Conservation (phyloP, 1,140 invertebrate genomes). For the Caenorhabditis latens region DNA sequence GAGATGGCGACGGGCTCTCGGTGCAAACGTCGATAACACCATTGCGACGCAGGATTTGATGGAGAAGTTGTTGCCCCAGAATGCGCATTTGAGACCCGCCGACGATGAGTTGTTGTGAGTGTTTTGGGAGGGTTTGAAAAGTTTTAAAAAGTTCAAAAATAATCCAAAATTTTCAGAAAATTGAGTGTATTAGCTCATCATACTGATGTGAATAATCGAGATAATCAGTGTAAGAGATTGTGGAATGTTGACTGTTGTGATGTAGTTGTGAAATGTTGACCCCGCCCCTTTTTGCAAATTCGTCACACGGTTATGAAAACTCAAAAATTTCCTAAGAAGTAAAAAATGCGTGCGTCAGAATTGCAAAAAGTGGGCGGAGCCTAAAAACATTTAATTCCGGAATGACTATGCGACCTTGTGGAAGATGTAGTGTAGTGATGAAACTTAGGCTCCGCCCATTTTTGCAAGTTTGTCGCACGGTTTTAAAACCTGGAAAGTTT, state of each 20-base stretch:
- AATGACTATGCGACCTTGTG: too few species aligned
- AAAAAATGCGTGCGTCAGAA: too few species aligned
- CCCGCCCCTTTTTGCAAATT: too few species aligned
- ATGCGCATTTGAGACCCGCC: not conserved
- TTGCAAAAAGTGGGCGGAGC: too few species aligned
- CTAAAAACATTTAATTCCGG: too few species aligned
- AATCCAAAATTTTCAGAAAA: not conserved
- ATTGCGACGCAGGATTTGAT: slow-evolving; percentile 54
- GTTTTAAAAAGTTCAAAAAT: not conserved
- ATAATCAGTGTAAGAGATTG: slow-evolving; percentile 31
- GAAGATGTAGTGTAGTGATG: too few species aligned
- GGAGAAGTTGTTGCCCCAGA: slow-evolving; percentile 46
- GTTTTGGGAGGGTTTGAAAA: not conserved
- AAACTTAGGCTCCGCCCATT: too few species aligned
- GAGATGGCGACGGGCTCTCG: slow-evolving; percentile 59
- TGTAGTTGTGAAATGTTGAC: not conserved
- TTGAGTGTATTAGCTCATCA: slow-evolving; percentile 27
- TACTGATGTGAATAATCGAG: not conserved
- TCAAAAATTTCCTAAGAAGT: too few species aligned
- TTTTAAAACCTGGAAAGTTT: too few species aligned
- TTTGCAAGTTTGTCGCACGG: too few species aligned
- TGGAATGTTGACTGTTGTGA: not conserved
- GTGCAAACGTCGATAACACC: slow-evolving; percentile 54
- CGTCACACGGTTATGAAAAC: too few species aligned
- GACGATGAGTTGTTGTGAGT: slow-evolving; percentile 36